phyloP scores from a whole-genome alignment of 2,113 vertebrate species.

The Notothenia rossii region DNA sequence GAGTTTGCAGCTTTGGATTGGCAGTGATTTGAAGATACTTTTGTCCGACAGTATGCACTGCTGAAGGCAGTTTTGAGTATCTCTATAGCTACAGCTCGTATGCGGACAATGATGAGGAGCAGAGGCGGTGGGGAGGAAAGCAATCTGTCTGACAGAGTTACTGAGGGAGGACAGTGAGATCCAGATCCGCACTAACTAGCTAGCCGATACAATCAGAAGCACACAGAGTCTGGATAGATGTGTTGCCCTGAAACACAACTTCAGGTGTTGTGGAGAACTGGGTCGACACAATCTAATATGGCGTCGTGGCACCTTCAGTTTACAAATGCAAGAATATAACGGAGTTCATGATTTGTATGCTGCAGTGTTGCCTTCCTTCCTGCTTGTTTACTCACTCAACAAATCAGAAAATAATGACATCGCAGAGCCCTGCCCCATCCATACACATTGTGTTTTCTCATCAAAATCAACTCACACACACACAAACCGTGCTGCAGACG shows the following conservation, averaged over 20 bases:
- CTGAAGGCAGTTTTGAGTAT: constrained; percentile 15
- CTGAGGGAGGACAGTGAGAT: constrained; percentile 31
- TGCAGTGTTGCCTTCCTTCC: constrained; percentile 15
- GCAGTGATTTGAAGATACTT: constrained; percentile 27
- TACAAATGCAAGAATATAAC: constrained; percentile 5
- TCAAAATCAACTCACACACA: not conserved
- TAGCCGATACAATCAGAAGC: constrained; percentile 29
- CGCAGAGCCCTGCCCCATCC: not conserved
- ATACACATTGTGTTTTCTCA: not conserved
- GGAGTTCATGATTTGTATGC: constrained; percentile 9
- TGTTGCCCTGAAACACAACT: constrained; percentile 19
- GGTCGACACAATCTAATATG: constrained; percentile 25
- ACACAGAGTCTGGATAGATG: constrained; percentile 17
- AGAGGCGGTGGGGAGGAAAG: constrained; percentile 31
- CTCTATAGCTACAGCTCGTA: constrained; percentile 12
- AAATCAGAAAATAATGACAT: constrained; percentile 36
- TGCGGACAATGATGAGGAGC: constrained; percentile 7
- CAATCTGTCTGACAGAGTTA: constrained; percentile 35
- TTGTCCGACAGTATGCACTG: constrained; percentile 16
- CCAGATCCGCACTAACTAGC: constrained; percentile 39
- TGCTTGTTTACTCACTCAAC: constrained; percentile 38
- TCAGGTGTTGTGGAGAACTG: constrained; percentile 35
- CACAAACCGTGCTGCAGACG: not conserved
- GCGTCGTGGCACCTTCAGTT: constrained; percentile 5
- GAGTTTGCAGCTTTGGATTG: constrained; percentile 6